Conservation (phyloP, 2,888 invertebrate species). For the Toxonevra muliebris region DNA sequence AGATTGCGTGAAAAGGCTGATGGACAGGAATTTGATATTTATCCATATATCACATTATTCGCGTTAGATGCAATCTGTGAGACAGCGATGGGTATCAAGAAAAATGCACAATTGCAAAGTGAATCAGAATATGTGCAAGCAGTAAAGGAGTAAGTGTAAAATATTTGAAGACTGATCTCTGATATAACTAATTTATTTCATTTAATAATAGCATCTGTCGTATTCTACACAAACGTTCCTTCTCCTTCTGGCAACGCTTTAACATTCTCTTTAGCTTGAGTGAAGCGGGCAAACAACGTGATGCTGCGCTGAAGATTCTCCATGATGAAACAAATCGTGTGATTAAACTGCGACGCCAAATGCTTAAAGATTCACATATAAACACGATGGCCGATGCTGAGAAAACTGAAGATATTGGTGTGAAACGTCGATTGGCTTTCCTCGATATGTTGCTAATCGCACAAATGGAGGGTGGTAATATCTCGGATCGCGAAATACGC, state of each 20-base stretch:
- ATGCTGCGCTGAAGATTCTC: constrained; percentile 49
- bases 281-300: constrained; percentile 43
- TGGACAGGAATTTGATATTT: constrained; percentile 68
- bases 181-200: neutral
- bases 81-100: constrained; percentile 83
- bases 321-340: constrained; percentile 60
- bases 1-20: constrained; percentile 62
- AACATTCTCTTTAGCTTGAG: constrained; percentile 48
- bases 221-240: constrained; percentile 55
- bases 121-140: constrained; percentile 77
- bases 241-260: constrained; percentile 59
- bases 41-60: constrained; percentile 68
- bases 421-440: constrained; percentile 64
- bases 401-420: constrained; percentile 49
- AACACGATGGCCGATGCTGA: constrained; percentile 42
- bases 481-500: constrained; percentile 67
- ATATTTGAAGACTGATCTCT: neutral
- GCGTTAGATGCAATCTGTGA: constrained; percentile 66
- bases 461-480: constrained; percentile 62
- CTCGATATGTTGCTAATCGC: constrained; percentile 67
- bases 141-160: constrained; percentile 72
- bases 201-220: constrained; percentile 52
- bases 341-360: constrained; percentile 52
- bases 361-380: constrained; percentile 47
- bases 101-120: constrained; percentile 75